Percentiles rank a stretch among this genome's conserved stretches.
Evolutionary conservation across 2,113 vertebrate species (phyloP).

Genomic region (Semnornis frantzii): DNA sequence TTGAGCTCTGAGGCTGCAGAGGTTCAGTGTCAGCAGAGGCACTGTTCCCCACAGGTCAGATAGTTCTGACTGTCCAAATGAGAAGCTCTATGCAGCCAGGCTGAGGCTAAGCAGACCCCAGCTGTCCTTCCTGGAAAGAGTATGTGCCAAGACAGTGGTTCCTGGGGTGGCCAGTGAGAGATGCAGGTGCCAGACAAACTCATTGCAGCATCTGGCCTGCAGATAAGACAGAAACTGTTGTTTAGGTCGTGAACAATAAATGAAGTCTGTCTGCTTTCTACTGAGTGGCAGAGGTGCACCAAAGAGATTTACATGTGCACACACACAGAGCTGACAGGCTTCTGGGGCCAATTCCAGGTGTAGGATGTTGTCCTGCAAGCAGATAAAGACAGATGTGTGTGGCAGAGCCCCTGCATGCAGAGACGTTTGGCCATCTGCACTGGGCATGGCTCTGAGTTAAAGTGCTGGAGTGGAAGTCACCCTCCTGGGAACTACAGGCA

Average conservation of each 20-base stretch:
- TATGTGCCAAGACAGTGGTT: neutral
- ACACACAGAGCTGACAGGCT: neutral
- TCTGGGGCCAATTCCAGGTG: neutral
- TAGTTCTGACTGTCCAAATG: neutral
- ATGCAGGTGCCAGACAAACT: neutral
- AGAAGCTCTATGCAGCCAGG: neutral
- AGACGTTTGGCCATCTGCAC: neutral
- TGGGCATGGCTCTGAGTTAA: neutral
- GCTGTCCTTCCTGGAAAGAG: neutral
- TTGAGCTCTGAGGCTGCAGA: neutral
- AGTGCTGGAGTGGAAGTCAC: neutral
- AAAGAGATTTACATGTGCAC: no score
- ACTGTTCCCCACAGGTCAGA: accelerated
- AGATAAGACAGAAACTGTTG: neutral
- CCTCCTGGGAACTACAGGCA: neutral
- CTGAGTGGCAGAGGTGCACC: neutral
- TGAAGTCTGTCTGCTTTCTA: neutral
- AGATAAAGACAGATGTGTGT: neutral
- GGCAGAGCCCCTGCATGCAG: neutral
- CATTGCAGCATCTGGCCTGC: neutral
- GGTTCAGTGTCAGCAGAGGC: neutral
- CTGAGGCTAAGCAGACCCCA: neutral
- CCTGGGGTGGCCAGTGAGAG: neutral
- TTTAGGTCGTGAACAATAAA: neutral
- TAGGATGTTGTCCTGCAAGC: neutral